Evolutionary conservation across 2,113 vertebrate species (phyloP).

Genomic region (Rhadina sibilatrix): DNA sequence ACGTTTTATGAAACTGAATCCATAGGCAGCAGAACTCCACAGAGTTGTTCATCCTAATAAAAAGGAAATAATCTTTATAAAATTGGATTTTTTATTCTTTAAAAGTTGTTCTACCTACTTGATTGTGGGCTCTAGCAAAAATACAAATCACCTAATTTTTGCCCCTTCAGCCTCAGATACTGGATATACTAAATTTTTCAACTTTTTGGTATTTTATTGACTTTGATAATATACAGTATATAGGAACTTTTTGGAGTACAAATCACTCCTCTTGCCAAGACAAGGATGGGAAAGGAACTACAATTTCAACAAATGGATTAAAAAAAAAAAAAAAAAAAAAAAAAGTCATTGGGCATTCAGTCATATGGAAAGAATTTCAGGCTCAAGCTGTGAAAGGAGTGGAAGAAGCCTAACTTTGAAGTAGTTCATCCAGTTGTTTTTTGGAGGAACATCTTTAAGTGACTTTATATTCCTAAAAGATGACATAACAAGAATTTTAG

Average conservation of each 20-base stretch:
- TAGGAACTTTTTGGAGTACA: neutral
- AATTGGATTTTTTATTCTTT: neutral
- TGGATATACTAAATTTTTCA: neutral
- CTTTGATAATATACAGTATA: neutral
- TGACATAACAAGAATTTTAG: neutral
- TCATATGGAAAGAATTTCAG: neutral
- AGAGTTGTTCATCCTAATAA: neutral
- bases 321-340: too few relatives aligned
- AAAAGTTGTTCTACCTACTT: neutral
- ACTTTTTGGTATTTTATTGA: neutral
- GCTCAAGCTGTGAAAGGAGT: neutral
- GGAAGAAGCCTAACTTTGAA: neutral
- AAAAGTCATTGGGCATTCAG: neutral
- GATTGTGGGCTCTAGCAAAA: neutral
- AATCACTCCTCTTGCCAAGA: neutral
- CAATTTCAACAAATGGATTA: neutral
- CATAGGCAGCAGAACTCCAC: neutral
- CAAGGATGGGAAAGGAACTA: neutral
- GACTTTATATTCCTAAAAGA: neutral
- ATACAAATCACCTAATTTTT: neutral
- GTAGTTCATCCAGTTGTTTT: neutral
- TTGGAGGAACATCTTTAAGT: neutral
- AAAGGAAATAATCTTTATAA: neutral
- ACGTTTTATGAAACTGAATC: neutral
- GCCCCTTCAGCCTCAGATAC: neutral